phyloP scores from a whole-genome alignment of 2,888 invertebrate genomes.

The Pristionchus arcanus region DNA sequence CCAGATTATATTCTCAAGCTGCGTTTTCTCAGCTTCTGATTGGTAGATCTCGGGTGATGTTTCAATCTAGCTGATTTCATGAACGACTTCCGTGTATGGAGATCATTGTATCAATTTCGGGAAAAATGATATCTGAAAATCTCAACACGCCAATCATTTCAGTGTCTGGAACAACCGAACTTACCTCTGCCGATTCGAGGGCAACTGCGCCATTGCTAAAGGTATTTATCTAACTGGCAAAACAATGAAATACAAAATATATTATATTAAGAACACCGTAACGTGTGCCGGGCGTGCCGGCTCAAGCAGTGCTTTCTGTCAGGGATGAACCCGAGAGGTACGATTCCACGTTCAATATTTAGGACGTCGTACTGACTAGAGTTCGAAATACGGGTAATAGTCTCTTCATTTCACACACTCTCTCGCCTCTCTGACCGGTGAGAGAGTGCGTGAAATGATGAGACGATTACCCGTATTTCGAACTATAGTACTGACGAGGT shows the following conservation, averaged over 20 bases:
- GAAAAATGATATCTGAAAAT: too few species aligned
- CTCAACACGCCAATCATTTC: conserved; percentile 40
- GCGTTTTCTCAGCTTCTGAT: background rate
- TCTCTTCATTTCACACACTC: too few species aligned
- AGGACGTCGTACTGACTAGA: too few species aligned
- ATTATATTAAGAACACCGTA: conserved; percentile 73
- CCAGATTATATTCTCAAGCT: background rate
- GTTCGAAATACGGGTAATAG: too few species aligned
- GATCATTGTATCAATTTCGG: too few species aligned
- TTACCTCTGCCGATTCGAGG: conserved; percentile 75
- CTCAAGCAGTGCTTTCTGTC: conserved; percentile 70
- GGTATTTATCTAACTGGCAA: too few species aligned
- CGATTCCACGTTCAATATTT: too few species aligned
- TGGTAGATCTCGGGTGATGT: background rate
- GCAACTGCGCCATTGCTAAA: conserved; percentile 74
- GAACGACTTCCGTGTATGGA: background rate
- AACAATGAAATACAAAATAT: too few species aligned
- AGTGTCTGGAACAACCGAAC: conserved; percentile 73
- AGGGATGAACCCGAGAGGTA: conserved; percentile 74
- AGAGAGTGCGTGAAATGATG: too few species aligned
- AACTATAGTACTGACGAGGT: too few species aligned
- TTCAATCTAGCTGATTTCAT: background rate
- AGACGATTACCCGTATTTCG: too few species aligned
- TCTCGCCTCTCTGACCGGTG: too few species aligned
- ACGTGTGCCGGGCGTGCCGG: conserved; percentile 75